These are phyloP conservation scores for Leistus spinibarbis DNA, from an alignment of 2,888 invertebrate genomes.

Conservation along the genomic window DNA sequence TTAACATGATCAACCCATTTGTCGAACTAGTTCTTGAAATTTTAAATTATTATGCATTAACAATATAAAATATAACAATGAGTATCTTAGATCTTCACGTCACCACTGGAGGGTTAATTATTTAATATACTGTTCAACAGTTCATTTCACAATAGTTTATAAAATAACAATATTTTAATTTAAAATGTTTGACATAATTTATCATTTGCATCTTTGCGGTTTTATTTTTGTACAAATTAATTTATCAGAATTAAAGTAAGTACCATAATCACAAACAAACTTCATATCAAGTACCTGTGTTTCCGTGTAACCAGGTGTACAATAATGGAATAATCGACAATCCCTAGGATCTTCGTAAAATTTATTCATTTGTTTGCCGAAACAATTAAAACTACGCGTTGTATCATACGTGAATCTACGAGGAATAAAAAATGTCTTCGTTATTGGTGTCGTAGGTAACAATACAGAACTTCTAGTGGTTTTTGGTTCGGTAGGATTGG, in stretches of 20 bases:
- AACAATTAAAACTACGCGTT: constrained; percentile 59
- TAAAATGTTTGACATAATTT: neutral
- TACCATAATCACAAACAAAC: constrained; percentile 65
- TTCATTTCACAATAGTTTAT: neutral
- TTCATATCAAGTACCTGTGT: constrained; percentile 64
- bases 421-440: constrained; percentile 44
- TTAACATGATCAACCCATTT: neutral
- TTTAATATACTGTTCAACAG: neutral
- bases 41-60: neutral
- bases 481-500: constrained; percentile 53
- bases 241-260: constrained; percentile 61
- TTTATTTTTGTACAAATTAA: constrained; percentile 59
- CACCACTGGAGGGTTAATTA: neutral
- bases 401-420: constrained; percentile 18
- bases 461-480: constrained; percentile 41
- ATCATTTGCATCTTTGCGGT: constrained; percentile 52
- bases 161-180: neutral
- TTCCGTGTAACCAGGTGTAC: constrained; percentile 63
- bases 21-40: neutral
- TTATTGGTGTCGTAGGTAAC: constrained; percentile 52
- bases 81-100: neutral
- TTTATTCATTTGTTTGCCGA: constrained; percentile 60
- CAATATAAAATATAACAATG: neutral
- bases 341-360: constrained; percentile 65
- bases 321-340: constrained; percentile 66